A percentile compares a stretch with the other conserved stretches of the same genome.
Conservation (phyloP, 2,113 vertebrate genomes). For the Tachuris rubrigastra region DNA sequence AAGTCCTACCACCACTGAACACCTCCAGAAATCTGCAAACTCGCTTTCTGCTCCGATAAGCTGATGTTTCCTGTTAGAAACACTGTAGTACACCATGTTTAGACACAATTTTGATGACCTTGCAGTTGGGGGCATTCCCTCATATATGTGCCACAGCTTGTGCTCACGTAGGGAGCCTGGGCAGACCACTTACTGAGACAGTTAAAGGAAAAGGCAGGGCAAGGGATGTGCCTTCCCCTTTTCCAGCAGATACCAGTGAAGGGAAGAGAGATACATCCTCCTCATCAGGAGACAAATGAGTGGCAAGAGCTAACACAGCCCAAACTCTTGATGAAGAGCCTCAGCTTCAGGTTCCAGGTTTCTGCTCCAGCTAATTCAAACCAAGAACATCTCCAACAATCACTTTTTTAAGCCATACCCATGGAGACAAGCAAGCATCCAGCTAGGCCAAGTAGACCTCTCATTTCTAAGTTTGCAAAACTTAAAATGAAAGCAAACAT, state of each 20-base stretch:
- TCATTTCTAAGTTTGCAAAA: neutral
- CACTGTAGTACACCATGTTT: neutral
- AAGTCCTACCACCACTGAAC: neutral
- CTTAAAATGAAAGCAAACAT: neutral
- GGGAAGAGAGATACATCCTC: neutral
- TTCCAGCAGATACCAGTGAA: neutral
- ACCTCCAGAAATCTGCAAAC: neutral
- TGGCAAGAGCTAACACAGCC: neutral
- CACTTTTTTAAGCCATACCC: neutral
- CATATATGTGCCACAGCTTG: neutral
- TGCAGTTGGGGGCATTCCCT: neutral
- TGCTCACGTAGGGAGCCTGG: rapidly evolving
- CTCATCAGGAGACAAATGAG: neutral
- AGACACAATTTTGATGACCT: neutral
- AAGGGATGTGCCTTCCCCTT: neutral
- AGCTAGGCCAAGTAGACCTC: neutral
- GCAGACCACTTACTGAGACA: neutral
- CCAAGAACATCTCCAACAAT: rapidly evolving
- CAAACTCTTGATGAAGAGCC: neutral
- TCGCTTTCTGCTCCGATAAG: neutral
- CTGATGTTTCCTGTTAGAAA: neutral
- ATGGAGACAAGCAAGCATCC: neutral
- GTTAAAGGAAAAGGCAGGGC: neutral
- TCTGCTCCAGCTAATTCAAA: neutral
- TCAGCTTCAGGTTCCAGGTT: neutral